Base-by-base conservation (phyloP, 2,888 invertebrate genomes). In the Ochropacha duplaris region DNA sequence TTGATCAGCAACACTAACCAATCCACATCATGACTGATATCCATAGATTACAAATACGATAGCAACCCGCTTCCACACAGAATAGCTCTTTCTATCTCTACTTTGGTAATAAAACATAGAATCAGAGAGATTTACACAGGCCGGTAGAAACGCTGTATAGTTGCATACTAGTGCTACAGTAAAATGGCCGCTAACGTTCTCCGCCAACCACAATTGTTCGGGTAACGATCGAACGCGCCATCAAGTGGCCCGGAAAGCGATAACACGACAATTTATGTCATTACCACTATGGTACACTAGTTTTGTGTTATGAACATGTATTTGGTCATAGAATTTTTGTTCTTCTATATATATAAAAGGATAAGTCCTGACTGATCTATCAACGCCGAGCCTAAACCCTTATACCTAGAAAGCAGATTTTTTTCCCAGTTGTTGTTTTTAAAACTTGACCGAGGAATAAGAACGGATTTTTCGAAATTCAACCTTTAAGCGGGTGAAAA, bases 211-310 rank as follows among this genome's bases (percentile, higher is more conserved):
- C 77, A 76, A 77, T 74, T 77, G 76, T 74, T 66, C 72, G 59
- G 59, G 61, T 55, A 70, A 74, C 72, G 72, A 71, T 65, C 73
- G 64, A 64, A 69, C 64, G 65, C 63, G 60, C 65, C 69, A 74
- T 76, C 78, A 80, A 83, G 79, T 79, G 84, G 78, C 64, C 72
- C 71, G 83, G 82, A 83, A 84, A 80, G 78, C 78, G 83, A 84
- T 84, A 83, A 80, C 81, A 69, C 67, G 61, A 73, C 76, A 73
- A 84, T 83, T 84, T 84, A 83, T 81, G 79, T 70, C 72, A 69
- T 71, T 52, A 52, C 31, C 34, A 34, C 31, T 34, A 52, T 5
- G 16, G 3, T 19, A 52, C 19, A 34, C 31, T 31, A 31, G 31
- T 19, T 31, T 51, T 16, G 51, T 51, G 49, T 19, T 49, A 22